phyloP scores from a whole-genome alignment of 2,797 vertebrate species.

The Gymnothorax reevesii region DNA sequence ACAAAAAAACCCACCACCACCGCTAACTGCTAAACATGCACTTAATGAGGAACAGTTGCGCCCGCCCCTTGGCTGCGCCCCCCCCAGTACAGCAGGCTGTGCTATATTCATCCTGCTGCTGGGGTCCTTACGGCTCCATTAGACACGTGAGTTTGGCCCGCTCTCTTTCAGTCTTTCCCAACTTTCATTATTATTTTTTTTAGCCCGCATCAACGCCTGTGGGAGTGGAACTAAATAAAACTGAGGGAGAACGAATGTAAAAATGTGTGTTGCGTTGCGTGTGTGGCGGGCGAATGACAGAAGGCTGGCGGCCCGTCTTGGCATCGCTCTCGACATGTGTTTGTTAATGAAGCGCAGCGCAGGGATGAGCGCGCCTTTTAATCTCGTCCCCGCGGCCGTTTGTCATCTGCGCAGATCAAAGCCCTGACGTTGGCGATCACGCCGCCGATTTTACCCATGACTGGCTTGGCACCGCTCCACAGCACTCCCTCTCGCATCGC shows the following conservation, averaged over 20 bases:
- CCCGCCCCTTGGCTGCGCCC: not conserved
- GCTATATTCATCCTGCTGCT: slow-evolving; percentile 23
- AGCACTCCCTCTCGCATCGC: not conserved
- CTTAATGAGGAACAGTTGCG: slow-evolving; percentile 43
- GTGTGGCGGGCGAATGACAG: slow-evolving; percentile 33
- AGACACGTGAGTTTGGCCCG: slow-evolving; percentile 24
- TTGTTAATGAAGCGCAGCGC: slow-evolving; percentile 49
- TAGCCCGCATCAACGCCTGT: slow-evolving; percentile 44
- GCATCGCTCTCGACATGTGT: slow-evolving; percentile 49
- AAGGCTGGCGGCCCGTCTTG: slow-evolving; percentile 20
- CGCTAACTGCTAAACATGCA: slow-evolving; percentile 16
- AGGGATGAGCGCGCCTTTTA: slow-evolving; percentile 38
- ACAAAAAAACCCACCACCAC: not conserved
- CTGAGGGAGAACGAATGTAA: slow-evolving; percentile 27
- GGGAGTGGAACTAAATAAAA: slow-evolving; percentile 45
- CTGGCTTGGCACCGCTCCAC: not conserved
- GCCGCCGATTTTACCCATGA: not conserved
- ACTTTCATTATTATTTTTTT: not conserved
- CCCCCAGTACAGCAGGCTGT: not conserved
- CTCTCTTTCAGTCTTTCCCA: slow-evolving; percentile 22
- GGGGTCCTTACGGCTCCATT: slow-evolving; percentile 30
- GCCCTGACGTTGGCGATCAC: slow-evolving; percentile 48
- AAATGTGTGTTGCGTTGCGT: not conserved
- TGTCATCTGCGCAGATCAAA: slow-evolving; percentile 47
- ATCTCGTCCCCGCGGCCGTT: slow-evolving; percentile 44